phyloP scores from a whole-genome alignment of 2,113 vertebrate species.

The Labeo rohita region DNA sequence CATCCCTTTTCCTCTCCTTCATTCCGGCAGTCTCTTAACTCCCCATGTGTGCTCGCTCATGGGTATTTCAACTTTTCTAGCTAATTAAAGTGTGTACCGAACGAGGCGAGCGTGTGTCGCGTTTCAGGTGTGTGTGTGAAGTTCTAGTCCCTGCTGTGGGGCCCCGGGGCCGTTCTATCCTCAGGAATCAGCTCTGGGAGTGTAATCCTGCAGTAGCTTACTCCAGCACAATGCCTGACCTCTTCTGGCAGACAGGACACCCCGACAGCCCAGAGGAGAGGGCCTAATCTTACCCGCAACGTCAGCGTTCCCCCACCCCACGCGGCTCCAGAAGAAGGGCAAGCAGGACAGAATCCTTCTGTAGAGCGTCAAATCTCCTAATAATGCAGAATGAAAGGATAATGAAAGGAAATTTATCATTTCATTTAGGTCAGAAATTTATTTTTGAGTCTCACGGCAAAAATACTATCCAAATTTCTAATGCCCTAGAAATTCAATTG shows the following conservation, averaged over 20 bases:
- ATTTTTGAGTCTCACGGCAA: not conserved
- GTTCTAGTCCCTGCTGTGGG: slow-evolving; percentile 3
- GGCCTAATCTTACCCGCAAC: slow-evolving; percentile 35
- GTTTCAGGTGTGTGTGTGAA: slow-evolving; percentile 8
- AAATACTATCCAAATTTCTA: not conserved
- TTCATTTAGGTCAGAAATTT: not conserved
- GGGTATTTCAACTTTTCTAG: slow-evolving; percentile 20
- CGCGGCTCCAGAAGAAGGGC: slow-evolving; percentile 36
- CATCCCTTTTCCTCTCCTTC: not conserved
- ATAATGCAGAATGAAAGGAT: not conserved
- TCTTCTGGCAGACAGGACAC: slow-evolving; percentile 53
- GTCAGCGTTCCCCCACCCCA: slow-evolving; percentile 23
- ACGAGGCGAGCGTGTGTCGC: not conserved
- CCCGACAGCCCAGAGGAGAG: slow-evolving; percentile 34
- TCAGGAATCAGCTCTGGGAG: slow-evolving; percentile 39
- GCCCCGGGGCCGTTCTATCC: slow-evolving; percentile 28
- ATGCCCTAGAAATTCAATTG: not conserved
- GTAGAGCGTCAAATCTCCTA: slow-evolving; percentile 21
- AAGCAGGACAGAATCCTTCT: slow-evolving; percentile 32
- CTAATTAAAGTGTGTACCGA: slow-evolving; percentile 9
- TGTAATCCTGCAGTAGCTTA: slow-evolving; percentile 56
- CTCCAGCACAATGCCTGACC: slow-evolving; percentile 57
- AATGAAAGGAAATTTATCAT: not conserved
- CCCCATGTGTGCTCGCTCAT: not conserved
- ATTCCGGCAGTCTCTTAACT: not conserved